Base-by-base conservation (phyloP, 2,113 vertebrate genomes). In the Eublepharis macularius region DNA sequence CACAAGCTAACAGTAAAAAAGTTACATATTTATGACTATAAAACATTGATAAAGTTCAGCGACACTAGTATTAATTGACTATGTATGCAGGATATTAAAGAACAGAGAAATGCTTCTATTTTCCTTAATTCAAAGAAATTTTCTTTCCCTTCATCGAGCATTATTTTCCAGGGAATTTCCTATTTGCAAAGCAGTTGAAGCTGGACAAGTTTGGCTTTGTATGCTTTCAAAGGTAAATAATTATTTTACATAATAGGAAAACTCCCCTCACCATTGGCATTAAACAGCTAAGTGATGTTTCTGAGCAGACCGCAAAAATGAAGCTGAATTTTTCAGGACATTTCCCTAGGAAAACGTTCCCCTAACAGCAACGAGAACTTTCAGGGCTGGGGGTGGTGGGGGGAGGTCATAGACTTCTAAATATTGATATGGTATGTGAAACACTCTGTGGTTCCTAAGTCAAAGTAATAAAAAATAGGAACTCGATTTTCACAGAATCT, bases 191-290 rank as follows among this genome's bases (percentile, higher is more conserved):
- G 36, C 89, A 57, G 16, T 63, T 75, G 81, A 84, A 13, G 1
- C 81, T 39, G 41, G 43, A 60, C 63, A 76, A 19, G 81, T 26
- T 29, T 76, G 10, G 5, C 21, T 86, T 86, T 82, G 87, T 11
- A 78, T 54, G 17, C 45, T 17, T 76, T 78, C 80, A 83, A 82
- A 93, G 73, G 69, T 14, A 75, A 90, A 81, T 9, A 4, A 12
- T 45, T 63, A 10, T 6, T 88, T 57, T 66, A 85, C 3, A 0
- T 79, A 60, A 43, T 4, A 41, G 86, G 6, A 34, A 36, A 36
- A n/a, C 32, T 68, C 10, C 65, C 32, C 13, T 68, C 32, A 68
- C 65, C 66, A 34, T 69, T 69, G 66, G n/a, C 14, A 16, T 34
- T 69, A 36, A n/a, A 2, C 6, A 36, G 13, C 13, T 34, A n/a